These are phyloP conservation scores for Tipula unca DNA, from an alignment of 2,888 invertebrate species.

Conservation along the genomic window DNA sequence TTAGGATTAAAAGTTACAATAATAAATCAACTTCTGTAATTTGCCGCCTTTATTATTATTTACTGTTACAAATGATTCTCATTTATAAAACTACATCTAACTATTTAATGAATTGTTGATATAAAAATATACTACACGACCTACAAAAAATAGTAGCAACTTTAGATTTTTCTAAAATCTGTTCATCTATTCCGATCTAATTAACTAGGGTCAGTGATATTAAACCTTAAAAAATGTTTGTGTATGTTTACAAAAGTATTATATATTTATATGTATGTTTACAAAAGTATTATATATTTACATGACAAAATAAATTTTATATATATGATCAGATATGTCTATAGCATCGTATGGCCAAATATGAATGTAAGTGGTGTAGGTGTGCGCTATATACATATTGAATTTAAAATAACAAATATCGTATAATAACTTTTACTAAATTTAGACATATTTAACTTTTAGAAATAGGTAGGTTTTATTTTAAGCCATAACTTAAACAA, in stretches of 20 bases:
- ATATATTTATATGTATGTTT: background rate
- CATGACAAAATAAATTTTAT: background rate
- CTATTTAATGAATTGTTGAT: background rate
- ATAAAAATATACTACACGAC: background rate
- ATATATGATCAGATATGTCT: background rate
- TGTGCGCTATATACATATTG: background rate
- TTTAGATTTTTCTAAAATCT: background rate
- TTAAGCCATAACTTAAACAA: background rate
- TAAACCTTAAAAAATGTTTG: background rate
- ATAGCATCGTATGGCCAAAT: background rate
- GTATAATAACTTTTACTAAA: background rate
- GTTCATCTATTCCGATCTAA: background rate
- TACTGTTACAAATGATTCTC: too few relatives aligned
- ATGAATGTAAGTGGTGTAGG: background rate
- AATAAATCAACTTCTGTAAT: too few relatives aligned
- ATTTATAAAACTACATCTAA: too few relatives aligned
- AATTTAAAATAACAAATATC: background rate
- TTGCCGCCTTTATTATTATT: too few relatives aligned
- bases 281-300: background rate
- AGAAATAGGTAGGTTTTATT: background rate
- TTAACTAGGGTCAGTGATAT: slow-evolving; percentile 1
- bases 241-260: background rate
- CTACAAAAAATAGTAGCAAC: background rate
- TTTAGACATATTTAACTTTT: background rate
- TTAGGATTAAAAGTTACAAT: too few relatives aligned